phyloP scores from a whole-genome alignment of 2,113 vertebrate genomes.

The Tenebrosternarchus preto region DNA sequence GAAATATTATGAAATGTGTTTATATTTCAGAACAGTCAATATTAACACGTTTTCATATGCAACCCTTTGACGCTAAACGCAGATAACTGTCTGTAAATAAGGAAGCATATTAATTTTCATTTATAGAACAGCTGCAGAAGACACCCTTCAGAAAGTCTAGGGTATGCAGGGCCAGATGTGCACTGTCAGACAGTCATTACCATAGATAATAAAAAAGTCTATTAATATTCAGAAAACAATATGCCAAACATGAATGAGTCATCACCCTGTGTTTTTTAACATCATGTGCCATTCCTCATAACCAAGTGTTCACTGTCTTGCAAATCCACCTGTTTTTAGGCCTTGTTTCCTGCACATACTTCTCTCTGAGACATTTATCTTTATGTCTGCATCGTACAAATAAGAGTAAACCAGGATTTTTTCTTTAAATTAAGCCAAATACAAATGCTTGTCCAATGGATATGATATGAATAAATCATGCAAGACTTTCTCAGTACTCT shows the following conservation, averaged over 20 bases:
- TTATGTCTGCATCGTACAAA: conserved; percentile 35
- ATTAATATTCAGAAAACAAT: conserved; percentile 60
- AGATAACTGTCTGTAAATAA: conserved; percentile 42
- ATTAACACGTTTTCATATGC: conserved; percentile 25
- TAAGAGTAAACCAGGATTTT: conserved; percentile 32
- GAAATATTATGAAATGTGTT: not conserved
- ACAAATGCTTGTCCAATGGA: conserved; percentile 44
- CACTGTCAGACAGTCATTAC: conserved; percentile 48
- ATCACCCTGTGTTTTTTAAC: conserved; percentile 49
- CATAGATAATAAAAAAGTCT: conserved; percentile 51
- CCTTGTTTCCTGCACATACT: conserved; percentile 37
- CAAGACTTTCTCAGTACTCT: conserved; percentile 34
- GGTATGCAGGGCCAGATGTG: conserved; percentile 38
- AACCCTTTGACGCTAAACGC: conserved; percentile 34
- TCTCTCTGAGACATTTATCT: conserved; percentile 31
- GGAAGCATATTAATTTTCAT: conserved; percentile 27
- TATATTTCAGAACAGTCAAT: not conserved
- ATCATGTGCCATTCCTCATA: conserved; percentile 58
- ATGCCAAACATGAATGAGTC: conserved; percentile 62
- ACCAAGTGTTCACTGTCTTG: conserved; percentile 60
- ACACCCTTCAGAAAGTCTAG: too few species aligned
- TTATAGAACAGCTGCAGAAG: conserved; percentile 37
- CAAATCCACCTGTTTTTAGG: conserved; percentile 62
- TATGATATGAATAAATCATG: conserved; percentile 47
- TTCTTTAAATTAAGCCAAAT: conserved; percentile 47